These are phyloP conservation scores for Athalia cordata DNA, from an alignment of 2,888 invertebrate species.

Conservation along the genomic window DNA sequence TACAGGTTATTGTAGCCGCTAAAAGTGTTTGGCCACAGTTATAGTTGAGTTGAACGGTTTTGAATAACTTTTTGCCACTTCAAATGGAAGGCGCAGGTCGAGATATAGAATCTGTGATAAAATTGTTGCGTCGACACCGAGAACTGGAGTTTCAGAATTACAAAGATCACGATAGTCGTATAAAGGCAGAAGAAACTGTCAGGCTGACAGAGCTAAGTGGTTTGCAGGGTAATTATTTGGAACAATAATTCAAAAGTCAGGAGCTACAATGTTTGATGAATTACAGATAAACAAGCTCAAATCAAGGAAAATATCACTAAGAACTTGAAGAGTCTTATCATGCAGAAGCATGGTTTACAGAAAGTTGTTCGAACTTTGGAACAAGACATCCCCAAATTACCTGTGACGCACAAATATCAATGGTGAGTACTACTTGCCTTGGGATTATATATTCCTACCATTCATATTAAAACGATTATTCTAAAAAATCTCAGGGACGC, in stretches of 20 bases:
- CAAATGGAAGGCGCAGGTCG: background rate
- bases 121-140: background rate
- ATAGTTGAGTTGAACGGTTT: background rate
- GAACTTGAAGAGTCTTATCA: constrained; percentile 56
- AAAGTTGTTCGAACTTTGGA: constrained; percentile 58
- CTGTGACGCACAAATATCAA: constrained; percentile 60
- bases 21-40: too few relatives aligned
- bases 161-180: constrained; percentile 15
- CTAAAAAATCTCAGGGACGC: constrained; percentile 54
- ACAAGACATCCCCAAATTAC: constrained; percentile 54
- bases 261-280: background rate
- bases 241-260: background rate
- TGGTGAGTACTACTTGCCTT: constrained; percentile 53
- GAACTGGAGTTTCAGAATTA: constrained; percentile 20
- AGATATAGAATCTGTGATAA: constrained; percentile 5
- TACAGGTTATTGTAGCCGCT: too few relatives aligned
- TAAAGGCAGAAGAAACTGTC: constrained; percentile 7
- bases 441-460: background rate
- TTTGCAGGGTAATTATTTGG: constrained; percentile 48
- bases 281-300: constrained; percentile 51
- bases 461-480: background rate
- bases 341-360: constrained; percentile 57
- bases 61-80: background rate
- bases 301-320: constrained; percentile 54
- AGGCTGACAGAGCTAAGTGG: constrained; percentile 34